A percentile compares a stretch with the other conserved stretches of the same genome.
Evolutionary conservation across 1,140 invertebrate species (phyloP).

Genomic region (Plectrocnemia conspersa): DNA sequence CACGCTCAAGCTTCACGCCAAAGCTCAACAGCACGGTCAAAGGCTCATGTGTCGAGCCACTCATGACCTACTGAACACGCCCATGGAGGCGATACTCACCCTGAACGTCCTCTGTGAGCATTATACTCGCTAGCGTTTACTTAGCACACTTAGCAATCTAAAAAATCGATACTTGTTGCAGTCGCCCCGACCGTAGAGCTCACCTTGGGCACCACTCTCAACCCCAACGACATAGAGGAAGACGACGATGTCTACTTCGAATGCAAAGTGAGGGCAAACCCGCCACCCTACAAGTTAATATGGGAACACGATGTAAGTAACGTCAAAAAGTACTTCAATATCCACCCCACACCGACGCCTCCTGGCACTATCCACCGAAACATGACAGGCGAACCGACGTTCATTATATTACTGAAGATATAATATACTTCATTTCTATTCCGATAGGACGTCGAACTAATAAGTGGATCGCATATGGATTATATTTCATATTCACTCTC

Average conservation of each 20-base stretch:
- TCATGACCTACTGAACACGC: constrained; percentile 14
- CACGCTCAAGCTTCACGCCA: constrained; percentile 17
- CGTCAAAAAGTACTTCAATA: neutral
- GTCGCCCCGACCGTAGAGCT: constrained; percentile 74
- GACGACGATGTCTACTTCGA: constrained; percentile 84
- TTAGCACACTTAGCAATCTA: neutral
- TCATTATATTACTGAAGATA: neutral
- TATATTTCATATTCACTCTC: no score
- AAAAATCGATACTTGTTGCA: constrained; percentile 42
- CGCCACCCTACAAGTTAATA: constrained; percentile 64
- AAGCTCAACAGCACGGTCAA: constrained; percentile 25
- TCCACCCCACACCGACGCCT: neutral
- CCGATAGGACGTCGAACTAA: no score
- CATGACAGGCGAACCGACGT: neutral
- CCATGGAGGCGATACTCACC: constrained; percentile 17
- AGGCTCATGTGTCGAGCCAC: constrained; percentile 18
- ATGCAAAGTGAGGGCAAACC: constrained; percentile 75
- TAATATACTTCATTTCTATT: no score
- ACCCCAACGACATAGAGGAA: constrained; percentile 75
- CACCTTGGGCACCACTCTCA: constrained; percentile 69
- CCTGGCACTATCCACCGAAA: neutral
- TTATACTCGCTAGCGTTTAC: neutral
- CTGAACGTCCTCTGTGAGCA: constrained; percentile 31
- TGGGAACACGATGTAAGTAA: constrained; percentile 73
- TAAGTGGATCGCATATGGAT: no score